phyloP scores from a whole-genome alignment of 2,113 vertebrate genomes.

The Phainopepla nitens region DNA sequence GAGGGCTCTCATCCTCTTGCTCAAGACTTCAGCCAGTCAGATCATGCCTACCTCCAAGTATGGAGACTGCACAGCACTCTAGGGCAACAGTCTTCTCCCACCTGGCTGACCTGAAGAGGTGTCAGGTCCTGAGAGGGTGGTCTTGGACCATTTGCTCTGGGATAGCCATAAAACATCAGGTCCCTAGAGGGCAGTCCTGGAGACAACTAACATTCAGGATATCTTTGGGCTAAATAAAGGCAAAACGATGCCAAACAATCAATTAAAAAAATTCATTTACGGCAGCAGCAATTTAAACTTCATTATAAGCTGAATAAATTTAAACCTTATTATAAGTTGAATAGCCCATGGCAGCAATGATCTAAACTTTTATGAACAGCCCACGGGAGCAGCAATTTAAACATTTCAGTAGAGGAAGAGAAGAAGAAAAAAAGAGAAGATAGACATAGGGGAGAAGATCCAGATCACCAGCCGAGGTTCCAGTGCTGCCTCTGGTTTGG shows the following conservation, averaged over 20 bases:
- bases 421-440: neutral
- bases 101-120: neutral
- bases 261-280: neutral
- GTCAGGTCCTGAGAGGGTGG: neutral
- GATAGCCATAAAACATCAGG: neutral
- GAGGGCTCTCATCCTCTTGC: neutral
- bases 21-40: neutral
- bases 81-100: neutral
- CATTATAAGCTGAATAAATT: neutral
- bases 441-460: neutral
- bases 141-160: neutral
- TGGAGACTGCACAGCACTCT: neutral
- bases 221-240: neutral
- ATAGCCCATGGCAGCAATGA: neutral
- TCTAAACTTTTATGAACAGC: neutral
- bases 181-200: neutral
- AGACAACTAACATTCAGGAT: neutral
- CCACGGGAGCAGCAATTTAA: neutral
- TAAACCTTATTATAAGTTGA: neutral
- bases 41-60: neutral
- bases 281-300: neutral
- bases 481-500: neutral
- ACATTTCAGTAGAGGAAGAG: neutral
- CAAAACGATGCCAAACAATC: accelerated
- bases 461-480: neutral